A percentile compares a stretch with the other conserved stretches of the same genome.
These are phyloP conservation scores for Halichoeres trimaculatus DNA, from an alignment of 2,113 vertebrate genomes.

Conservation along the genomic window DNA sequence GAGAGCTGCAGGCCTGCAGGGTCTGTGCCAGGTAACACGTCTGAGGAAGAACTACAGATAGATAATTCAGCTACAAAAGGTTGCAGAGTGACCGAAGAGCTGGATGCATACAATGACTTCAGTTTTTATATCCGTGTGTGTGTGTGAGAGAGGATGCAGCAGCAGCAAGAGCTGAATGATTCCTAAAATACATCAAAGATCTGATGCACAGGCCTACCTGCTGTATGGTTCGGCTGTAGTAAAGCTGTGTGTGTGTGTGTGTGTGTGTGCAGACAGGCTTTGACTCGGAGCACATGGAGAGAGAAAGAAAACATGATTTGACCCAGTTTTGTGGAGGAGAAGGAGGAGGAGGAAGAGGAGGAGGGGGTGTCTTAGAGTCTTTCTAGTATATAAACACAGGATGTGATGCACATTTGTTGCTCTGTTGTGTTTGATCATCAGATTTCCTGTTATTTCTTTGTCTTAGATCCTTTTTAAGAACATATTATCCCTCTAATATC, in stretches of 20 bases:
- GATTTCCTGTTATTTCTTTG: too few species aligned
- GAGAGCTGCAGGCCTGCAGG: background rate
- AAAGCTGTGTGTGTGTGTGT: conserved; percentile 16
- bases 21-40: background rate
- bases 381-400: background rate
- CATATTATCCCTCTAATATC: too few species aligned
- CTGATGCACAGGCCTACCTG: too few species aligned
- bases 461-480: too few species aligned
- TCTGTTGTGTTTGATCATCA: background rate
- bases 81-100: background rate
- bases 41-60: conserved; percentile 2
- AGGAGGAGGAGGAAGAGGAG: background rate
- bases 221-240: background rate
- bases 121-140: too few species aligned
- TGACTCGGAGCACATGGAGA: conserved; percentile 26
- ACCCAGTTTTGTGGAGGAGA: conserved; percentile 49
- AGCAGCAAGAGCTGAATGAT: too few species aligned
- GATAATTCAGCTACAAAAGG: conserved; percentile 16
- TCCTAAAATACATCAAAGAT: background rate
- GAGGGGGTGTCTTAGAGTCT: background rate
- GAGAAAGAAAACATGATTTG: conserved; percentile 28
- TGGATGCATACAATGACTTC: background rate
- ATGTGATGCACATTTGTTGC: background rate
- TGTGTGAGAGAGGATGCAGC: too few species aligned
- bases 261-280: conserved; percentile 7